phyloP scores from a whole-genome alignment of 1,140 invertebrate genomes.

The Pomacea maculata region DNA sequence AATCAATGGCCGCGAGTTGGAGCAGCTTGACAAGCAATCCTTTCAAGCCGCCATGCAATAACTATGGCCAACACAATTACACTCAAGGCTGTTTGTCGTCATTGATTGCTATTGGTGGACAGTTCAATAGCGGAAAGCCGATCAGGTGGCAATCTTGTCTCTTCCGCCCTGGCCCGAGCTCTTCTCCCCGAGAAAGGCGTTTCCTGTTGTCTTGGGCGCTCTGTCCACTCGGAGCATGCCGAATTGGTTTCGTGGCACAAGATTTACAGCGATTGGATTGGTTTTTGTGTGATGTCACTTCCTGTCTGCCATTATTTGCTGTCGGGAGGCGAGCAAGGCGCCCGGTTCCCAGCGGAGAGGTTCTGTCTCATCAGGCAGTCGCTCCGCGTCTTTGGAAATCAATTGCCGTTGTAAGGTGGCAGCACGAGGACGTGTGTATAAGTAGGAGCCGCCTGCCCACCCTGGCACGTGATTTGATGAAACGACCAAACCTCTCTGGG shows the following conservation, averaged over 20 bases:
- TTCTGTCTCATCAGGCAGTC: constrained; percentile 13
- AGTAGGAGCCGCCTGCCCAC: too few relatives aligned
- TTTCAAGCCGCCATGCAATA: not conserved
- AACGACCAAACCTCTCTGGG: too few relatives aligned
- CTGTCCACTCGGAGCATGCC: too few relatives aligned
- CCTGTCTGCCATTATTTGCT: constrained; percentile 17
- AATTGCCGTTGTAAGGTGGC: not conserved
- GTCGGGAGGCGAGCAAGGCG: not conserved
- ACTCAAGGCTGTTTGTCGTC: constrained; percentile 12
- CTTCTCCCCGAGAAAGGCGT: too few relatives aligned
- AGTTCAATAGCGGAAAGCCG: constrained; percentile 1
- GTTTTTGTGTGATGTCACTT: constrained; percentile 12
- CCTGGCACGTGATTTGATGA: too few relatives aligned
- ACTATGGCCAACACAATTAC: constrained; percentile 13
- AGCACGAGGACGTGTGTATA: too few relatives aligned
- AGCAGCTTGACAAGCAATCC: not conserved
- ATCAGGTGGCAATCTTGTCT: constrained; percentile 11
- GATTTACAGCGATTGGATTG: constrained; percentile 23
- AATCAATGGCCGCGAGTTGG: not conserved
- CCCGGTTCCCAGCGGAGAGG: constrained; percentile 17
- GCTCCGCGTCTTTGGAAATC: constrained; percentile 4
- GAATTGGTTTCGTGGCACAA: constrained; percentile 13
- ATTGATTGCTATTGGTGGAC: constrained; percentile 13
- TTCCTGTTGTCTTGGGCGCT: too few relatives aligned
- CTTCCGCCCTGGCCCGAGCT: not conserved